Evolutionary conservation across 1,140 invertebrate species (phyloP).

Genomic region (Trichonephila clavipes): DNA sequence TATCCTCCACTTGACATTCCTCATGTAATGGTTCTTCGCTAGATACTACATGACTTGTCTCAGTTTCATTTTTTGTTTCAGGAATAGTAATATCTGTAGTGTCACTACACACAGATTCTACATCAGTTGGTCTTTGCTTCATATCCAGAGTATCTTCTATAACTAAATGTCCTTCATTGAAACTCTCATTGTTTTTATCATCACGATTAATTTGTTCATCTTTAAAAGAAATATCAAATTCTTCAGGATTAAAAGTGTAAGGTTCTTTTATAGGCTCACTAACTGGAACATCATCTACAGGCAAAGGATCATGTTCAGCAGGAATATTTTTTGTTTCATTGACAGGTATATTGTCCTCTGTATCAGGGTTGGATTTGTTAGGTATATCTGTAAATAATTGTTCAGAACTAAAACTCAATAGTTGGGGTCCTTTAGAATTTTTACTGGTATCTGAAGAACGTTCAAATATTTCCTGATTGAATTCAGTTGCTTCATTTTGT

Average conservation of each 20-base stretch:
- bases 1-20: slow-evolving; percentile 17
- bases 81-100: slow-evolving; percentile 75
- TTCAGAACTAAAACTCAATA: slow-evolving; percentile 68
- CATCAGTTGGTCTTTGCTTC: slow-evolving; percentile 59
- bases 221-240: neutral
- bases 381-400: slow-evolving; percentile 52
- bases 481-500: slow-evolving; percentile 74
- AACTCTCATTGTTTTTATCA: slow-evolving; percentile 10
- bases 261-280: neutral
- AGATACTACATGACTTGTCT: slow-evolving; percentile 25
- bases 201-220: neutral
- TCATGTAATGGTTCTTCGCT: slow-evolving; percentile 49
- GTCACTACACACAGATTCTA: slow-evolving; percentile 73
- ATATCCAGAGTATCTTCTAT: slow-evolving; percentile 62
- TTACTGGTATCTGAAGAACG: slow-evolving; percentile 34
- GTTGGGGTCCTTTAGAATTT: slow-evolving; percentile 51
- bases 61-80: slow-evolving; percentile 63
- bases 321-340: slow-evolving; percentile 2
- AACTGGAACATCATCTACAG: neutral
- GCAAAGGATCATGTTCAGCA: neutral
- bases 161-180: slow-evolving; percentile 31
- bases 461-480: slow-evolving; percentile 72
- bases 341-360: neutral
- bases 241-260: neutral
- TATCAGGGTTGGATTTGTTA: neutral